Conservation (phyloP, 30 jellyfish, hydroid and myxozoan genomes). For the Cassiopea andromeda region DNA sequence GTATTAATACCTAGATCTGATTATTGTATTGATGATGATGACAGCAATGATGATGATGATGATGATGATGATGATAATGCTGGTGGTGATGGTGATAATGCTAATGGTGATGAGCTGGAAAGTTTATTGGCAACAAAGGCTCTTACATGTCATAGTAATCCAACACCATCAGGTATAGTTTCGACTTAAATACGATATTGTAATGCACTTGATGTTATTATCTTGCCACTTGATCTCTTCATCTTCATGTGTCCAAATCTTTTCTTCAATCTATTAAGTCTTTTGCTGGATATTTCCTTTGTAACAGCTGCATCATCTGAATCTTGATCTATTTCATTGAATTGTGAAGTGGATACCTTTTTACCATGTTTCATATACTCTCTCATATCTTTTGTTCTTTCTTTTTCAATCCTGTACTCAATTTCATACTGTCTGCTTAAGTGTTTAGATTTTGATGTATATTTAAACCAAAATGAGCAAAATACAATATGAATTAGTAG, state of each 20-base stretch:
- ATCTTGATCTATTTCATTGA: conserved; percentile 1
- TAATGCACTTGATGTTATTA: conserved; percentile 40
- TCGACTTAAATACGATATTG: conserved; percentile 24
- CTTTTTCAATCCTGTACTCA: conserved; percentile 30
- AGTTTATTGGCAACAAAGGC: conserved; percentile 1
- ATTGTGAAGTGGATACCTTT: conserved; percentile 11
- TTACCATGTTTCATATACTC: conserved; percentile 11
- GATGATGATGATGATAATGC: not conserved
- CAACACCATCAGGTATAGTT: not conserved
- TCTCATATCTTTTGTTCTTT: conserved; percentile 28
- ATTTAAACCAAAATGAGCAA: conserved; percentile 53
- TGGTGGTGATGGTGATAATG: not conserved
- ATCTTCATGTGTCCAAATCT: not conserved
- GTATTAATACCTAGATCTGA: not conserved
- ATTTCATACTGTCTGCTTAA: conserved; percentile 23
- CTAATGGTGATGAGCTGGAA: conserved; percentile 55
- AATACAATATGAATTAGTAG: conserved; percentile 30
- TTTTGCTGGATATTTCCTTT: not conserved
- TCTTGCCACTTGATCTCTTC: conserved; percentile 17
- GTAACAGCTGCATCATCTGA: conserved; percentile 14
- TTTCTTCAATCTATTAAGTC: not conserved
- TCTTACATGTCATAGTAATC: not conserved
- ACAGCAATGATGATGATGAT: not conserved
- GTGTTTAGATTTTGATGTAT: conserved; percentile 48
- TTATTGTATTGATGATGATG: not conserved